Base-by-base conservation (phyloP, 2,797 vertebrate genomes). In the Clangula hyemalis region DNA sequence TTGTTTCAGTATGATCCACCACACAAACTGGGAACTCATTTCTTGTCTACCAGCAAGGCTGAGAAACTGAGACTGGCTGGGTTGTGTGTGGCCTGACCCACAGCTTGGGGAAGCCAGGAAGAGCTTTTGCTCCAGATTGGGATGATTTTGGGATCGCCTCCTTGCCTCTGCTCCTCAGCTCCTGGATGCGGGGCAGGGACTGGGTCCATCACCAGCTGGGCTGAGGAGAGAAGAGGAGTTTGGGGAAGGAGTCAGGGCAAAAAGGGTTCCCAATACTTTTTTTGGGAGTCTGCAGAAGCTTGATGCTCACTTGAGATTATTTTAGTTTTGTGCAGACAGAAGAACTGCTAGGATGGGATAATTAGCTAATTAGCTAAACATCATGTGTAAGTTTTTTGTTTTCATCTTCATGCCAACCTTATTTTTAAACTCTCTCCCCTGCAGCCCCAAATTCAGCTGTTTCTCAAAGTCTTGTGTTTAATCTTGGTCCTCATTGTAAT, bases 351-450 rank as follows among this genome's bases (percentile, higher is more conserved):
- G 85, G 76, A 87, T 62, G 86, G 45, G 62, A 78, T 87, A 96
- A 96, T 95, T 91, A 92, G 57, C 38, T 90, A 96, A 95, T 92
- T 91, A 91, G 70, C 66, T 87, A 93, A 92, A 86, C 41, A 78
- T 74, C 92, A 76, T 62, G 66, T 69, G 45, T 89, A 74, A 64
- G 64, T 32, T 8, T 62, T 54, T 72, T 92, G 61, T 89, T 95
- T 96, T 94, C 56, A 95, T 97, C 94, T 73, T 91, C 80, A 60
- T 81, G 91, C 82, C 89, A 85, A 92, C 15, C 92, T 95, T 85
- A 85, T 83, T 92, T 95, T 91, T 91, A 77, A 95, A 86, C 82
- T 91, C 62, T 9, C n/a, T 93, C 32, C 73, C 94, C 92, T 95
- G 82, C 83, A 93, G 92, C 60, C 79, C 83, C 93, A 97, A 94